Base-by-base conservation (phyloP, 2,888 invertebrate genomes). In the Sinodicranocentrus sp. region DNA sequence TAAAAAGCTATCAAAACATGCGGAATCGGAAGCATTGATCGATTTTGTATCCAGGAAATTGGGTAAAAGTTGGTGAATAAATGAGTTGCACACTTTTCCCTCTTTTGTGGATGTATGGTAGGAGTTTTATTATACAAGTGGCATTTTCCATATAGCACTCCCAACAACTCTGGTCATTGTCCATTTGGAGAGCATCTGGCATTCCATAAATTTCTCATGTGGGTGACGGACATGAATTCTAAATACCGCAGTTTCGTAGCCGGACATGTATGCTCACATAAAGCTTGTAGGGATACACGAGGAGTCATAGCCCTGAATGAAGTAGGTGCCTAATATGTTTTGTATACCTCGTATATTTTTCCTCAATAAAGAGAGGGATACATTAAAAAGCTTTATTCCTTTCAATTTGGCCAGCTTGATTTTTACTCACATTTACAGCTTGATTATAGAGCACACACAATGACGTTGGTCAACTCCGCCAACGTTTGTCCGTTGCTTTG, bases 171-270 rank as follows among this genome's bases (percentile, higher is more conserved):
- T 79, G 78, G 71, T 72, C 79, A 79, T 79, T 79, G 79, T 79
- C 79, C 79, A 72, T 68, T 78, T 48, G 68, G 63, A 71, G 79
- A 79, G 72, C 54, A 65, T 71, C 71, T 79, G 79, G 61, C 65
- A 79, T 79, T 79, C 65, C 72, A 79, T 79, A 79, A 79, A 79
- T 72, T 79, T 79, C 72, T 57, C 79, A 79, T 65, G 65, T 33
- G 61, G 63, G 65, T 75, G 25, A 59, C 54, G 71, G 63, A 79
- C 72, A 70, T 25, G 61, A 61, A 48, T 78, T 78, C 54, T 67
- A 59, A 68, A 44, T 54, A 61, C 2, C 26, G 25, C 25, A 57
- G n/a, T n/a, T n/a, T n/a, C n/a, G n/a, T n/a, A n/a, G n/a, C n/a
- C n/a, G n/a, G n/a, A n/a, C n/a, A n/a, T n/a, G n/a, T n/a, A 13